Evolutionary conservation across 2,888 invertebrate genomes (phyloP).

Genomic region (Netelia virgata): DNA sequence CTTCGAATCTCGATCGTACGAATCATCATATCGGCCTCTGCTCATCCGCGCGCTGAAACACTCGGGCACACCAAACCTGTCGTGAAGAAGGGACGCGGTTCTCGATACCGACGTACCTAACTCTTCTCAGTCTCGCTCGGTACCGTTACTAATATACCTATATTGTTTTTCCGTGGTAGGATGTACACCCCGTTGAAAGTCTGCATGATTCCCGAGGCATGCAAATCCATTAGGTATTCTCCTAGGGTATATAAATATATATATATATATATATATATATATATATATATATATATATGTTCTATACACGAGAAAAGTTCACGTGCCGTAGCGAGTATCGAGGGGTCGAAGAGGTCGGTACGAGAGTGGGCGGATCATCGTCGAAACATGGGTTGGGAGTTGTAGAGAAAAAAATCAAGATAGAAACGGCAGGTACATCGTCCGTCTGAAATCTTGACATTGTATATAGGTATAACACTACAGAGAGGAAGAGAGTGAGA

Average conservation of each 20-base stretch:
- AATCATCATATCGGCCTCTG: slow-evolving; percentile 45
- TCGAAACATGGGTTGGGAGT: slow-evolving; percentile 54
- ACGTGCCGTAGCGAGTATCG: slow-evolving; percentile 58
- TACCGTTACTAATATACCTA: slow-evolving; percentile 15
- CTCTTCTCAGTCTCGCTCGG: slow-evolving; percentile 36
- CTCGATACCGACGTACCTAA: slow-evolving; percentile 56
- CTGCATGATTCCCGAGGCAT: slow-evolving; percentile 61
- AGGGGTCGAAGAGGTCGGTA: slow-evolving; percentile 67
- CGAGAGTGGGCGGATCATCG: slow-evolving; percentile 65
- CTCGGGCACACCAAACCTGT: slow-evolving; percentile 50
- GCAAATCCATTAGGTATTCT: slow-evolving; percentile 67
- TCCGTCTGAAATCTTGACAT: slow-evolving; percentile 17
- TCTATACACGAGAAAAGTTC: slow-evolving; percentile 31
- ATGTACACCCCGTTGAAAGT: slow-evolving; percentile 44
- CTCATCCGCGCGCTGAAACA: slow-evolving; percentile 25
- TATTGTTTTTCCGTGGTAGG: neutral
- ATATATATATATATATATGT: neutral
- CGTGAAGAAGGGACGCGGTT: slow-evolving; percentile 47
- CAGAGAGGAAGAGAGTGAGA: neutral
- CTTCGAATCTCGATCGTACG: slow-evolving; percentile 53
- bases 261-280: slow-evolving; percentile 7
- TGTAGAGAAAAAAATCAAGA: slow-evolving; percentile 51
- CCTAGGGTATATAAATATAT: slow-evolving; percentile 18
- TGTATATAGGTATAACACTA: neutral
- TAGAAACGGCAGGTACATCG: slow-evolving; percentile 44